Conservation (phyloP, 2,888 invertebrate genomes). For the Conistra vaccinii region DNA sequence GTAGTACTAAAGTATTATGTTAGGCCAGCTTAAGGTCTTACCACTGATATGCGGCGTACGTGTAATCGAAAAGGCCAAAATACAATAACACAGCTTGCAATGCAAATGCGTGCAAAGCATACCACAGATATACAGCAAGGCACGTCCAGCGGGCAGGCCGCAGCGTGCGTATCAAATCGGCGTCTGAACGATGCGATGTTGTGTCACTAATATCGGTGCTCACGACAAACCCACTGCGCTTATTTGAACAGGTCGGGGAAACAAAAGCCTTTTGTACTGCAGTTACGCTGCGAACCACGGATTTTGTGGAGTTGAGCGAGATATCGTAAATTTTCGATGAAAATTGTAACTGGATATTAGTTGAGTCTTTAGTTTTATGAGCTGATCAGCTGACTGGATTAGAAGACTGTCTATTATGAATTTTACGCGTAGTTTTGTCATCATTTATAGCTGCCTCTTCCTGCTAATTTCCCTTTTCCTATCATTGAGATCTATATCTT, state of each 20-base stretch:
- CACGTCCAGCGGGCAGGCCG: conserved; percentile 31
- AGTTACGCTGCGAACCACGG: conserved; percentile 12
- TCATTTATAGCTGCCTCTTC: not conserved
- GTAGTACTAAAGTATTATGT: too few relatives aligned
- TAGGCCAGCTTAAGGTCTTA: not conserved
- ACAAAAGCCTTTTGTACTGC: conserved; percentile 54
- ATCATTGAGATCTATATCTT: not conserved
- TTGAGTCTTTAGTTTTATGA: not conserved
- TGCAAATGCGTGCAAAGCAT: conserved; percentile 21
- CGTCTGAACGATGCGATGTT: conserved; percentile 54
- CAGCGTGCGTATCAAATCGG: conserved; percentile 63
- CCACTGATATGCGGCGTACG: not conserved
- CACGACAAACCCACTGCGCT: conserved; percentile 56
- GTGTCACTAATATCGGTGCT: conserved; percentile 51
- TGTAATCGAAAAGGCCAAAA: conserved; percentile 1
- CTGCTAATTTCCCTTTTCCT: not conserved
- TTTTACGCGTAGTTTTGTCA: not conserved
- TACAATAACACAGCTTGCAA: conserved; percentile 19
- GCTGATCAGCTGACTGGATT: not conserved
- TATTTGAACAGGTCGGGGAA: conserved; percentile 36
- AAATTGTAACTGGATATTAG: not conserved
- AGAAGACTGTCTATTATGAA: not conserved
- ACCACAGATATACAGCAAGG: conserved; percentile 15
- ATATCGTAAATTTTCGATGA: conserved; percentile 23
- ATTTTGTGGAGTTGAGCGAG: conserved; percentile 24